phyloP scores from a whole-genome alignment of 2,113 vertebrate species.

The Gulo gulo region DNA sequence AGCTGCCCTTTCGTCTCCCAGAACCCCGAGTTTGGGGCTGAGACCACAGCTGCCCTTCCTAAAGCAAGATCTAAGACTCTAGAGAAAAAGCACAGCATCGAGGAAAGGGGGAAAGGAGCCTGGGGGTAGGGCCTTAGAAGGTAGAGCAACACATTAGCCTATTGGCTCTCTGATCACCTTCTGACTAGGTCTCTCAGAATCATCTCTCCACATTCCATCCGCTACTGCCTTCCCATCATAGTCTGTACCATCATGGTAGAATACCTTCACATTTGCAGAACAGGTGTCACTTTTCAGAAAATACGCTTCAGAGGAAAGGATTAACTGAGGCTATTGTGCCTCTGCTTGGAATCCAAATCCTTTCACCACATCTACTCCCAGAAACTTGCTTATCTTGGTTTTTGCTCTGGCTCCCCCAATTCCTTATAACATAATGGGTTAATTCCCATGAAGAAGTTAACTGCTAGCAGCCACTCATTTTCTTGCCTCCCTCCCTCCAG shows the following conservation, averaged over 20 bases:
- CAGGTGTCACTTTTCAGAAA: background rate
- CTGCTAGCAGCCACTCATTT: background rate
- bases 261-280: background rate
- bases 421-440: background rate
- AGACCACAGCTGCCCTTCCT: background rate
- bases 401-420: background rate
- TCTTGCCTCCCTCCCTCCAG: background rate
- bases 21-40: background rate
- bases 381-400: background rate
- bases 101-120: fast-evolving
- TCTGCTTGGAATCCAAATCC: background rate
- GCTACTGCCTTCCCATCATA: background rate
- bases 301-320: background rate
- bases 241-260: background rate
- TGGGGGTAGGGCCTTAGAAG: background rate
- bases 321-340: background rate
- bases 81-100: background rate
- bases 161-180: background rate
- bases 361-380: background rate
- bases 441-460: background rate
- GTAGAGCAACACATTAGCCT: background rate
- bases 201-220: background rate
- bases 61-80: background rate
- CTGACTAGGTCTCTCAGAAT: background rate
- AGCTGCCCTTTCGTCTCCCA: background rate